Base-by-base conservation (phyloP, 1,140 invertebrate species). In the Magallana angulata region DNA sequence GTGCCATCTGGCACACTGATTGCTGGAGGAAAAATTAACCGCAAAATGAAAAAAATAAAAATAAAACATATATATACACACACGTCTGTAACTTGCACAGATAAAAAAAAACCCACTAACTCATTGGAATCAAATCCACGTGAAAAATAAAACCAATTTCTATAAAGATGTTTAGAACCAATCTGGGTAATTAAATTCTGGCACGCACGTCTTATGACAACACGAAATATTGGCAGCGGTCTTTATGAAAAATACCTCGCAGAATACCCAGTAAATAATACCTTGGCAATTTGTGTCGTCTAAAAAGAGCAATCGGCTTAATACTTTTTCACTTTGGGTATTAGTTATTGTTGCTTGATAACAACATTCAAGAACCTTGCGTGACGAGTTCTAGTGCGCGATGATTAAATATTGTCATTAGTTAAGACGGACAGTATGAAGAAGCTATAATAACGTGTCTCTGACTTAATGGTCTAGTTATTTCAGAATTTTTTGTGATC, bases 121-220 rank as follows among this genome's bases (percentile, higher is more conserved):
- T 30, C 68, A 76, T 76, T 76, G 24, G 24, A 76, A 18, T 76
- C 68, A 30, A 76, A 76, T 76, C 68, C 68, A 76, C 68, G 36
- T 76, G 36, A 76, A 76, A 48, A 76, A 76, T 76, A 76, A 76
- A 5, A 76, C 68, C 68, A 36, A 76, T 30, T 30, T 76, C 68
- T 76, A 76, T 76, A 76, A 76, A 76, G 68, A 76, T 76, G 68
- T 76, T 76, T 76, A 76, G 68, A 76, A 76, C 68, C 24, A 76
- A 76, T 76, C 68, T 30, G 68, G 68, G 68, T 76, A 76, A 76
- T 76, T 76, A 76, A 76, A 30, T 76, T 76, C 68, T 76, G 68
- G 68, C 68, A 76, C 68, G 68, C 68, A 76, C 11, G 68, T 76
- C 24, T 76, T 76, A 30, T 30, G 12, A 30, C 24, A 12, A 30